Conservation (phyloP, 1,140 invertebrate species). For the Triops cancriformis region DNA sequence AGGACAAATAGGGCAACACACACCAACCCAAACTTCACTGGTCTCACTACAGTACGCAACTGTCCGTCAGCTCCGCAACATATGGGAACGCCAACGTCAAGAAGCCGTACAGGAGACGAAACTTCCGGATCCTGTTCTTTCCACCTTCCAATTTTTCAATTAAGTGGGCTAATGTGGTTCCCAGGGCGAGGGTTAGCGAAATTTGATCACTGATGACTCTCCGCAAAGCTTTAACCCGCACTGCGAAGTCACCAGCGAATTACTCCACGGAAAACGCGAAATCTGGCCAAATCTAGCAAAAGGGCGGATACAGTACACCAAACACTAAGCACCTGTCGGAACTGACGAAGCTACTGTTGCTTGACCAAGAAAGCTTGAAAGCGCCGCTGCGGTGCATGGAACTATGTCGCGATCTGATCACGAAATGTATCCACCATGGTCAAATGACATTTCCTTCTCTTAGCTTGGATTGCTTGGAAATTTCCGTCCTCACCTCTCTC, state of each 20-base stretch:
- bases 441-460: slow-evolving; percentile 14
- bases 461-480: not conserved
- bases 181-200: too few species aligned
- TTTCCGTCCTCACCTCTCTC: not conserved
- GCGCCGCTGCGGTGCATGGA: not conserved
- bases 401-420: slow-evolving; percentile 13
- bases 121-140: not conserved
- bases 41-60: too few species aligned
- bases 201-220: too few species aligned
- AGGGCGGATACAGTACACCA: not conserved
- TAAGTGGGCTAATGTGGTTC: too few species aligned
- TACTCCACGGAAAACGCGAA: not conserved
- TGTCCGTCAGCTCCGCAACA: not conserved
- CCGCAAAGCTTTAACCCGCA: too few species aligned
- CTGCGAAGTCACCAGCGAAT: too few species aligned
- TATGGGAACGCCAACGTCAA: not conserved
- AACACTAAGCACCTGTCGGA: not conserved
- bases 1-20: not conserved
- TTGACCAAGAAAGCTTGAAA: not conserved
- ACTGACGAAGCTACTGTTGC: not conserved
- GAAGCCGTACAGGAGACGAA: not conserved
- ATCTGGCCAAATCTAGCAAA: not conserved
- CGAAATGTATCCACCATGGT: slow-evolving; percentile 9
- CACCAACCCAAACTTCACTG: not conserved
- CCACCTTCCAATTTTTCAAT: too few species aligned